A percentile compares a stretch with the other conserved stretches of the same genome.
phyloP scores from a whole-genome alignment of 2,797 vertebrate species.

The Tragopan temminckii region DNA sequence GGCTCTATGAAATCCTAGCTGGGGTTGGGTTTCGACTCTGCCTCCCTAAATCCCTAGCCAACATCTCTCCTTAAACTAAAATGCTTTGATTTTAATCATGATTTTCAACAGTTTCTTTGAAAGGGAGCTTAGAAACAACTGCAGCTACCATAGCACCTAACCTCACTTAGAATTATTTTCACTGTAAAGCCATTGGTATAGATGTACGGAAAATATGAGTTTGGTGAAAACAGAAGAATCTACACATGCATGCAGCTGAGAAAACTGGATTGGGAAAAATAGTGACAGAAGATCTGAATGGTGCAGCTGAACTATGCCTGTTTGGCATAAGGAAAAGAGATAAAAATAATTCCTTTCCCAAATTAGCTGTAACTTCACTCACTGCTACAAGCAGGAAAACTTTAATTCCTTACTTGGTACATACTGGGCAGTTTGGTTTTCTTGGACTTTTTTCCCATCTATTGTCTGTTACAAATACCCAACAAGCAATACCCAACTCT shows the following conservation, averaged over 20 bases:
- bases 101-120: neutral
- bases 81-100: neutral
- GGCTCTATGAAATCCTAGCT: neutral
- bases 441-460: neutral
- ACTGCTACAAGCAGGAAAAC: neutral
- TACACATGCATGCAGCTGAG: neutral
- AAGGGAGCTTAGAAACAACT: neutral
- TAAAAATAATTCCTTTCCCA: slow-evolving; percentile 22
- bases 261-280: accelerated
- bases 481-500: neutral
- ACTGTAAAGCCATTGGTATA: neutral
- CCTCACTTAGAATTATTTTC: neutral
- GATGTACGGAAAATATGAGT: neutral
- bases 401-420: neutral
- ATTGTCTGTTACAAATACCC: neutral
- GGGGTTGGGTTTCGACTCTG: neutral
- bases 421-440: neutral
- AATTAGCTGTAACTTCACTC: neutral
- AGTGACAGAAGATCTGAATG: neutral
- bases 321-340: neutral
- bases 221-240: neutral
- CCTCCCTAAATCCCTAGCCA: neutral
- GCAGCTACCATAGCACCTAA: neutral
- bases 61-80: neutral
- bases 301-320: neutral